Base-by-base conservation (phyloP, 2,797 vertebrate genomes). In the Pampus argenteus region DNA sequence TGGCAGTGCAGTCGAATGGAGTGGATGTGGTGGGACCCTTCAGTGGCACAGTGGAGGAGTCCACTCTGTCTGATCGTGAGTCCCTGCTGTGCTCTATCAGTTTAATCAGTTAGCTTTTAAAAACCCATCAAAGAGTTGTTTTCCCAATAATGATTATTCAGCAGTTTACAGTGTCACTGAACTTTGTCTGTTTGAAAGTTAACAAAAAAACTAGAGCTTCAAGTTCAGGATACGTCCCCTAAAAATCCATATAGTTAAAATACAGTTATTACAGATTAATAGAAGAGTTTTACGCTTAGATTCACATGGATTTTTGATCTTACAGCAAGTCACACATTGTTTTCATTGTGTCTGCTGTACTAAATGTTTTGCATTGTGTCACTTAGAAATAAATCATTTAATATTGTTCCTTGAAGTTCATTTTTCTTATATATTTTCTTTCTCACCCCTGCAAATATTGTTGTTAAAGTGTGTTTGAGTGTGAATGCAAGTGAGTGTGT, bases 1-100 rank as follows among this genome's bases (percentile, higher is more conserved):
- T 99, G 87, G 97, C 98, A 0, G 95, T 99, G n/a, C 97, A 98
- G 95, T 98, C 97, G 52, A 97, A 98, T 0, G 96, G 96, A 0
- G 86, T 95, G 57, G 95, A 95, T 28, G 88, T 94, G 7, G 95
- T 95, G 0, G 97, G 98, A 22, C 98, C 97, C 1, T 99, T 98
- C 0, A 96, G 97, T 76, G 89, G 93, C 0, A 96, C 95, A 8
- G 95, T 99, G 76, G 97, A 98, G 79, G 94, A 97, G 76, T 95
- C 95, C 74, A 99, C 98, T 23, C 92, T 98, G 79, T 90, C 96
- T 5, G 97, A 99, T 90, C 92, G 98, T 99, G 86, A 98, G 98
- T 95, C 54, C 36, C 40, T 9, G 7, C 69, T 58, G 25, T 31
- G 31, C 42, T 40, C 9, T n/a, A 0, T 59, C 38, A 29, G 0